These are phyloP conservation scores for Melanotaenia trifasciata DNA, from an alignment of 2,797 vertebrate species.

Conservation along the genomic window DNA sequence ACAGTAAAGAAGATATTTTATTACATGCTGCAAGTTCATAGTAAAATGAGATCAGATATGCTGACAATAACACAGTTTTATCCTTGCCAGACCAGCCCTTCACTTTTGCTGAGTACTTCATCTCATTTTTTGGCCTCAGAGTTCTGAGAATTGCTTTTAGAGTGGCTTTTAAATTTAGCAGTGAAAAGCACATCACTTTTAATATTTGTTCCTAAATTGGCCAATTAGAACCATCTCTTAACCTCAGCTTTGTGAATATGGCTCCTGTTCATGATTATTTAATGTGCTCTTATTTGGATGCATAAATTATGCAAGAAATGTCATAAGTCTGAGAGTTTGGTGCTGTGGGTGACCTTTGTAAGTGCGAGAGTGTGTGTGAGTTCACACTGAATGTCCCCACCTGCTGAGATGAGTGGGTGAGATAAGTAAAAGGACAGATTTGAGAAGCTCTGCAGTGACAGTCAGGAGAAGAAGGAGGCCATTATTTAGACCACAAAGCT, in stretches of 20 bases:
- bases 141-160: slow-evolving; percentile 47
- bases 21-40: background rate
- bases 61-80: slow-evolving; percentile 36
- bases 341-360: slow-evolving; percentile 48
- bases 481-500: slow-evolving; percentile 22
- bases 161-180: slow-evolving; percentile 58
- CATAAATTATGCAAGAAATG: slow-evolving; percentile 68
- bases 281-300: slow-evolving; percentile 74
- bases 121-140: slow-evolving; percentile 30
- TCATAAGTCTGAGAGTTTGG: slow-evolving; percentile 63
- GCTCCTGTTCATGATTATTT: slow-evolving; percentile 72
- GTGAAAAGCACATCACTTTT: slow-evolving; percentile 55
- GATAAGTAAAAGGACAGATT: slow-evolving; percentile 36
- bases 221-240: slow-evolving; percentile 72
- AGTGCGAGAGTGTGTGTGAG: slow-evolving; percentile 32
- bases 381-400: slow-evolving; percentile 21
- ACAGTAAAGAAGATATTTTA: background rate
- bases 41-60: slow-evolving; percentile 15
- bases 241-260: slow-evolving; percentile 56
- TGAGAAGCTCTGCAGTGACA: slow-evolving; percentile 11
- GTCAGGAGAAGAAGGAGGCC: slow-evolving; percentile 15
- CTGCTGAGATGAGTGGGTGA: slow-evolving; percentile 18
- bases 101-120: slow-evolving; percentile 19
- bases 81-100: slow-evolving; percentile 12
- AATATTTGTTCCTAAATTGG: slow-evolving; percentile 62